Evolutionary conservation across 37 sponge, comb jelly and placozoan genomes (phyloP).

Genomic region (Crambe crambe): DNA sequence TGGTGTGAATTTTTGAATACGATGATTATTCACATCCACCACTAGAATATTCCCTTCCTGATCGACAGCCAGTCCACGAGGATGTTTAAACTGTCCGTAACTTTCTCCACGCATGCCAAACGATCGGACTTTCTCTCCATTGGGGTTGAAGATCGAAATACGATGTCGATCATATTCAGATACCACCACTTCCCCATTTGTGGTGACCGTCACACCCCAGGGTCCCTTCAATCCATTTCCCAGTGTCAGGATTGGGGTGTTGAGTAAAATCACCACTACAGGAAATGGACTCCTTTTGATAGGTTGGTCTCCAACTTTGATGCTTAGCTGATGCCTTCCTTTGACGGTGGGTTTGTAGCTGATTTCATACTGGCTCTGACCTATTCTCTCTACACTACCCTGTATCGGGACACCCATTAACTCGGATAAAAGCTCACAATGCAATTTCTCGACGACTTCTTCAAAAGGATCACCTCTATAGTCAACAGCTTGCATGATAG

Average conservation of each 20-base stretch:
- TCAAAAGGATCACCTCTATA: not conserved
- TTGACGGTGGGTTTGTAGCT: not conserved
- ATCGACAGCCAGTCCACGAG: constrained; percentile 26
- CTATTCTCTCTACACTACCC: not conserved
- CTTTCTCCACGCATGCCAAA: constrained; percentile 6
- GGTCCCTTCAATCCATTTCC: not conserved
- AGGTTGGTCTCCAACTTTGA: constrained; percentile 2
- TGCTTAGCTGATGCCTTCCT: constrained; percentile 1
- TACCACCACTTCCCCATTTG: constrained; percentile 2
- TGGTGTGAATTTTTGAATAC: constrained; percentile 61
- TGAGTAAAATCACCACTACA: not conserved
- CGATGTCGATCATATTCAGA: not conserved
- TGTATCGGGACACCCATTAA: not conserved
- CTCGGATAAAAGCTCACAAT: constrained; percentile 5
- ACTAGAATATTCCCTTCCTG: constrained; percentile 19
- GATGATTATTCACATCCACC: constrained; percentile 25
- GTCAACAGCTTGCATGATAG: constrained; percentile 10
- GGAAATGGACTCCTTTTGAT: constrained; percentile 25
- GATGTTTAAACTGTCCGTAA: constrained; percentile 2
- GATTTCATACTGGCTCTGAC: not conserved
- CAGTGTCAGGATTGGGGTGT: not conserved
- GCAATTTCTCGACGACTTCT: not conserved
- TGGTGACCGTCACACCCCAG: constrained; percentile 1
- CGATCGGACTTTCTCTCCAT: constrained; percentile 11
- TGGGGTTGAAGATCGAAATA: constrained; percentile 8